Base-by-base conservation (phyloP, 35 echinoderm and acorn worm genomes). In the Apostichopus parvimensis region DNA sequence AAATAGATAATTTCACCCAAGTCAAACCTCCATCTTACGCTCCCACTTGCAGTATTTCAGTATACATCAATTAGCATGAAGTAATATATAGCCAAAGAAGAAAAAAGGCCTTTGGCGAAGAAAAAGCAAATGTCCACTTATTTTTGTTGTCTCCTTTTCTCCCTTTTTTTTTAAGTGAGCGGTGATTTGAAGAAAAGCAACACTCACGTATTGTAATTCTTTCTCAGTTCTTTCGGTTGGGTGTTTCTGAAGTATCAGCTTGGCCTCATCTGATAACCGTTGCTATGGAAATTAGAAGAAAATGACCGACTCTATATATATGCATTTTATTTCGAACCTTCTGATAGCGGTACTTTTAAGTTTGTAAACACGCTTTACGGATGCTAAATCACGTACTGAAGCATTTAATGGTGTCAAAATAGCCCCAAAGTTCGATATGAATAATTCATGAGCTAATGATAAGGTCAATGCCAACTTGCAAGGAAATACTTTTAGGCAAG, bases 231-330 rank as follows among this genome's bases (percentile, higher is more conserved):
- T 89, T 12, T 90, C 79, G 6, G 73, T 26, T 1, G 92, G 77
- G 18, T 25, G 57, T 6, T 72, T 87, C 18, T 78, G 89, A 18
- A 95, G 85, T 52, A 95, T 95, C 18, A 92, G 52, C 78, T 93
- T 95, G 15, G 87, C 86, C 21, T 95, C 94, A 78, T 95, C 94
- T 56, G 94, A 95, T 34, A 95, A 79, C 20, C 94, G 85, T 95
- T 95, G 94, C 94, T 95, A 56, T 58, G 28, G 59, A 78, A 64
- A 78, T 10, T 71, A 62, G 55, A 55, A 82, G 52, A 13, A 13
- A 82, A 82, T 20, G 64, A 68, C 64, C 64, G 64, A 68, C 64
- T 68, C 11, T 11, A 68, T 11, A 18, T 45, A 45, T 45, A 45
- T 18, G 12, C 64, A 68, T 68, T 0, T 68, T 10, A 68, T 68